These are phyloP conservation scores for Agriopis marginaria DNA, from an alignment of 2,888 invertebrate genomes.

Conservation along the genomic window DNA sequence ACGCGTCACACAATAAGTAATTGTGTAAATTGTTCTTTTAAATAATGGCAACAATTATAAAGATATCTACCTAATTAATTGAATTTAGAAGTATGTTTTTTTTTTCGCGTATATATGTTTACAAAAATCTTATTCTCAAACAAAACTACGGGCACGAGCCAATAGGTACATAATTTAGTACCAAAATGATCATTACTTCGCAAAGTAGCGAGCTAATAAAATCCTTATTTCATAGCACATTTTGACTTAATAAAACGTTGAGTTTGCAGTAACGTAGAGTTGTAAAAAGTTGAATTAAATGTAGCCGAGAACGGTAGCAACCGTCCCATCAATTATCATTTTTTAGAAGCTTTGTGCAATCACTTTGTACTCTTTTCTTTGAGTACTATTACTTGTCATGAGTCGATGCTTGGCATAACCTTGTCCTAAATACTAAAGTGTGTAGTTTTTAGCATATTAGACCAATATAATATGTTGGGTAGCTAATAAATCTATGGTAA, in stretches of 20 bases:
- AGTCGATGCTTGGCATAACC: too few species aligned
- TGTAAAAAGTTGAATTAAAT: slow-evolving; percentile 8
- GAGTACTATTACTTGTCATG: neutral
- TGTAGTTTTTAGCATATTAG: too few species aligned
- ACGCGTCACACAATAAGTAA: too few species aligned
- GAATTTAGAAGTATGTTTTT: neutral
- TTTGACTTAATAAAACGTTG: slow-evolving; percentile 9
- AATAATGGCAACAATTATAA: too few species aligned
- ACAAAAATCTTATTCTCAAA: neutral
- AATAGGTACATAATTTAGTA: slow-evolving; percentile 8
- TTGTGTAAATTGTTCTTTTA: too few species aligned
- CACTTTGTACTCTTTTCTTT: neutral
- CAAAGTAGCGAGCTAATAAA: slow-evolving; percentile 11
- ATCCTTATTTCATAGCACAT: slow-evolving; percentile 15
- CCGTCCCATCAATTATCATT: slow-evolving; percentile 1
- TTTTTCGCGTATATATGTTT: neutral
- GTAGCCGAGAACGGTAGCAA: neutral
- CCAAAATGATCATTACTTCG: slow-evolving; percentile 12
- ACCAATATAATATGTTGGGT: too few species aligned
- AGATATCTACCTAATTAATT: too few species aligned
- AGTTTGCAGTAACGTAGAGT: slow-evolving; percentile 13
- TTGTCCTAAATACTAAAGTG: too few species aligned
- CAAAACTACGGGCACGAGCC: neutral
- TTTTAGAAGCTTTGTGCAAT: neutral
- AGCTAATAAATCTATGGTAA: too few species aligned